These are phyloP conservation scores for Zoanthus sansibaricus DNA, from an alignment of 92 coral and sea anemone species.

Conservation along the genomic window DNA sequence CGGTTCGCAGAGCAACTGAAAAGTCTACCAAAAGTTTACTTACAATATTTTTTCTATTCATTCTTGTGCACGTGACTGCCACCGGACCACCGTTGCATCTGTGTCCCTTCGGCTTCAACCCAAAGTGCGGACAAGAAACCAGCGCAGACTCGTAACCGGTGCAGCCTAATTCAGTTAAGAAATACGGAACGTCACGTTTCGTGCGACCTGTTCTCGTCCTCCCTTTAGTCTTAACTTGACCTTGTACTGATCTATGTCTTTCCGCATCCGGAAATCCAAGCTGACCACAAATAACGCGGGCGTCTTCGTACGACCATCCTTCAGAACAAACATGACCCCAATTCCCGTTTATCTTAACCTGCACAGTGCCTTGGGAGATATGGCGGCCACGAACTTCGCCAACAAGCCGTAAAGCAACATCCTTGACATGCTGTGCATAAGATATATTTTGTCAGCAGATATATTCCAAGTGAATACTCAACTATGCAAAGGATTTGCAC, in stretches of 20 bases:
- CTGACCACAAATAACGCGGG: conserved; percentile 92
- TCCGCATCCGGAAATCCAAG: conserved; percentile 81
- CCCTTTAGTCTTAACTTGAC: not conserved
- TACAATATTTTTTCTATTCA: conserved; percentile 10
- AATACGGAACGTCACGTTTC: conserved; percentile 52
- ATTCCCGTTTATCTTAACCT: conserved; percentile 60
- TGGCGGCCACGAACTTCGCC: conserved; percentile 77
- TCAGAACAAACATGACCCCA: conserved; percentile 86
- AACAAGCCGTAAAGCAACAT: conserved; percentile 64
- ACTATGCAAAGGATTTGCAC: too few relatives aligned
- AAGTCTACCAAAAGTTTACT: not conserved
- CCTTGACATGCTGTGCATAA: conserved; percentile 47
- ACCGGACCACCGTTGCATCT: conserved; percentile 68
- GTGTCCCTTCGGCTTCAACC: conserved; percentile 59
- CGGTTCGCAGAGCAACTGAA: too few relatives aligned
- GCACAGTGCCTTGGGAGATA: conserved; percentile 81
- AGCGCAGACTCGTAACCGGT: conserved; percentile 85
- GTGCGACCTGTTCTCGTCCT: not conserved
- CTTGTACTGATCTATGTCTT: not conserved
- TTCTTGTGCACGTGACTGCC: conserved; percentile 65
- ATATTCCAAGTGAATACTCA: too few relatives aligned
- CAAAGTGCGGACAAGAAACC: conserved; percentile 84
- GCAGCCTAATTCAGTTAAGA: conserved; percentile 73
- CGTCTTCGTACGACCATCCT: conserved; percentile 72
- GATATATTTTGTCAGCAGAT: too few relatives aligned